phyloP scores from a whole-genome alignment of 1,140 invertebrate genomes.

The Ceratina calcarata region DNA sequence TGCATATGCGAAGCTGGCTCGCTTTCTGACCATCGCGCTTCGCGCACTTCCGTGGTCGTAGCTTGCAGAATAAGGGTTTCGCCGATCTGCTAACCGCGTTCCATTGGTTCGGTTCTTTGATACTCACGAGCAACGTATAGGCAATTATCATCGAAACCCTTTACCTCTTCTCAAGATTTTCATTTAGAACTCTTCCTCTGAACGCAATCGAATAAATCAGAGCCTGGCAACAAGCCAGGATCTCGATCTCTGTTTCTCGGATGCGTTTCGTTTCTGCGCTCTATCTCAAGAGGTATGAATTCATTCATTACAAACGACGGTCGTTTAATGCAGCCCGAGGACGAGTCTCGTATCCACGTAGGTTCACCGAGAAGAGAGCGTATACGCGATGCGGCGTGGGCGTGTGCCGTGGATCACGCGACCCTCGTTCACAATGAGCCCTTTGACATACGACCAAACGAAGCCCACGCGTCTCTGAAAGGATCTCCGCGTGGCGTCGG shows the following conservation, averaged over 20 bases:
- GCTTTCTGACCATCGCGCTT: conserved; percentile 13
- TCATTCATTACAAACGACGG: conserved; percentile 38
- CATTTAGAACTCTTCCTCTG: no score
- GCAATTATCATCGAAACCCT: no score
- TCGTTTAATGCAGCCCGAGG: conserved; percentile 9
- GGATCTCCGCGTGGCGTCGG: conserved; percentile 18
- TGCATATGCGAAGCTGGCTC: conserved; percentile 8
- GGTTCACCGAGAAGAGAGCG: conserved; percentile 19
- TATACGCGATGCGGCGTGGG: conserved; percentile 56
- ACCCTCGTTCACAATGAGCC: conserved; percentile 66
- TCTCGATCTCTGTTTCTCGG: background rate
- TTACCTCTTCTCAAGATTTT: no score
- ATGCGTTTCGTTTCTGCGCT: background rate
- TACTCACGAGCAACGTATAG: no score
- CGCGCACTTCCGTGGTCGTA: background rate
- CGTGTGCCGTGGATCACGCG: conserved; percentile 64
- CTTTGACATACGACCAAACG: conserved; percentile 65
- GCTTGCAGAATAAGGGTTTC: conserved; percentile 1
- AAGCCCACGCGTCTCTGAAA: conserved; percentile 61
- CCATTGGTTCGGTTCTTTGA: background rate
- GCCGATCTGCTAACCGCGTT: background rate
- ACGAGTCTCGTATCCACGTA: conserved; percentile 14
- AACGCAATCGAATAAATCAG: no score
- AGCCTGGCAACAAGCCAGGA: no score
- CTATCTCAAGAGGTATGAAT: conserved; percentile 27